Conservation (phyloP, 2,888 invertebrate genomes). For the Thelaira solivaga region DNA sequence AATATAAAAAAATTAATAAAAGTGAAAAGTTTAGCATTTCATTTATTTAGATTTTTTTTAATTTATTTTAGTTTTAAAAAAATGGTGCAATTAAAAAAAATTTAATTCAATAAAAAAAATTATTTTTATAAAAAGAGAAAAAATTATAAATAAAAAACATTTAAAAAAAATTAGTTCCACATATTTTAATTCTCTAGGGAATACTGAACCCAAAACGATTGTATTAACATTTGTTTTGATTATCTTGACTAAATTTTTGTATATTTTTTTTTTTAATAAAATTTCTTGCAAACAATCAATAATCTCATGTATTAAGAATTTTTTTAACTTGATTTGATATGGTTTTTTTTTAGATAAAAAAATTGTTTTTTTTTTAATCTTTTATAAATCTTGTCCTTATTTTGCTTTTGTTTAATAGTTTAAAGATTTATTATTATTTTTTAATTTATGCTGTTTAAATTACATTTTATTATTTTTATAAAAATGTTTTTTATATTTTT, state of each 20-base stretch:
- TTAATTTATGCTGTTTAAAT: conserved; percentile 29
- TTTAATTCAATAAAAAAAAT: too few relatives aligned
- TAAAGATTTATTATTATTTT: not conserved
- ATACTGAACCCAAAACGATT: too few relatives aligned
- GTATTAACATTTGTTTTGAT: conserved; percentile 23
- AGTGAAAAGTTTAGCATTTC: too few relatives aligned
- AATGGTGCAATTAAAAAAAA: too few relatives aligned
- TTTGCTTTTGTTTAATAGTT: conserved; percentile 19
- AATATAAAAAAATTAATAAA: too few relatives aligned
- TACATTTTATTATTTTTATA: conserved; percentile 35
- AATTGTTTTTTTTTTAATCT: not conserved
- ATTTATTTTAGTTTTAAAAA: too few relatives aligned
- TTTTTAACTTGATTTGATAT: conserved; percentile 40
- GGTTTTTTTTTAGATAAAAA: conserved; percentile 1
- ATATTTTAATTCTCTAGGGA: too few relatives aligned
- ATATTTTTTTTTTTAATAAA: not conserved
- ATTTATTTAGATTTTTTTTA: too few relatives aligned
- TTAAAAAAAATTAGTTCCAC: too few relatives aligned
- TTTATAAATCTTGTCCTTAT: conserved; percentile 15
- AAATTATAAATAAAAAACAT: too few relatives aligned
- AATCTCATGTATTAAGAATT: not conserved
- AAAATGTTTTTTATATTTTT: conserved; percentile 28
- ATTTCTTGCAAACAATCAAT: conserved; percentile 5
- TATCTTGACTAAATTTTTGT: not conserved
- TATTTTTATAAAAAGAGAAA: too few relatives aligned